A percentile compares a stretch with the other conserved stretches of the same genome.
Conservation (phyloP, 2,888 invertebrate species). For the Hesperia comma region DNA sequence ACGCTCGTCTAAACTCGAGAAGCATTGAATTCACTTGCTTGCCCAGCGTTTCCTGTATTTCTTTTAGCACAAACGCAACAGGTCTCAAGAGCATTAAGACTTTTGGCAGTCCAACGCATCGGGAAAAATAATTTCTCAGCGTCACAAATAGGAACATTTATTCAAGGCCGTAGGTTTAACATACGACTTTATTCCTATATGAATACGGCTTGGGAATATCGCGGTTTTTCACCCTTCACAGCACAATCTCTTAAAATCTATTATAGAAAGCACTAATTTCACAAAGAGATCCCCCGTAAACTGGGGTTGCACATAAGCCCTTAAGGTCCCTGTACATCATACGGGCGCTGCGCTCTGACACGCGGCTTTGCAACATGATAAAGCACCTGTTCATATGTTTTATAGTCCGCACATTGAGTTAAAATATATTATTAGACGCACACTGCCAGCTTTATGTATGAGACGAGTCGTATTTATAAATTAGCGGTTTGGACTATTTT, state of each 20-base stretch:
- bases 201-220: conserved; percentile 30
- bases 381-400: conserved; percentile 81
- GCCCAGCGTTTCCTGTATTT: conserved; percentile 34
- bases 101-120: conserved; percentile 40
- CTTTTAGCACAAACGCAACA: conserved; percentile 40
- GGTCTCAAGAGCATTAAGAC: conserved; percentile 41
- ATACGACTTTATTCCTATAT: conserved; percentile 33
- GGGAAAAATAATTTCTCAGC: conserved; percentile 41
- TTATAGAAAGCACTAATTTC: conserved; percentile 69
- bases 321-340: conserved; percentile 76
- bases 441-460: conserved; percentile 34
- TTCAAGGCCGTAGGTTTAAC: conserved; percentile 22
- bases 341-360: conserved; percentile 67
- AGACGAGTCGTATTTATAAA: conserved; percentile 37
- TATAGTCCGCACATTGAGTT: conserved; percentile 69
- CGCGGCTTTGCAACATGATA: conserved; percentile 76
- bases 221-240: conserved; percentile 15
- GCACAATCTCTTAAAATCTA: conserved; percentile 57
- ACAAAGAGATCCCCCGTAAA: conserved; percentile 51
- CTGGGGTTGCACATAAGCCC: conserved; percentile 62
- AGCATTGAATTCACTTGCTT: conserved; percentile 33
- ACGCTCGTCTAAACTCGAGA: conserved; percentile 21
- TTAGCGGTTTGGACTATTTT: conserved; percentile 37
- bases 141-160: conserved; percentile 29
- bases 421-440: conserved; percentile 63